Evolutionary conservation across 1,140 invertebrate species (phyloP), one percentile per base, ranked within the genome.

Genomic region (Gryon sp.): DNA sequence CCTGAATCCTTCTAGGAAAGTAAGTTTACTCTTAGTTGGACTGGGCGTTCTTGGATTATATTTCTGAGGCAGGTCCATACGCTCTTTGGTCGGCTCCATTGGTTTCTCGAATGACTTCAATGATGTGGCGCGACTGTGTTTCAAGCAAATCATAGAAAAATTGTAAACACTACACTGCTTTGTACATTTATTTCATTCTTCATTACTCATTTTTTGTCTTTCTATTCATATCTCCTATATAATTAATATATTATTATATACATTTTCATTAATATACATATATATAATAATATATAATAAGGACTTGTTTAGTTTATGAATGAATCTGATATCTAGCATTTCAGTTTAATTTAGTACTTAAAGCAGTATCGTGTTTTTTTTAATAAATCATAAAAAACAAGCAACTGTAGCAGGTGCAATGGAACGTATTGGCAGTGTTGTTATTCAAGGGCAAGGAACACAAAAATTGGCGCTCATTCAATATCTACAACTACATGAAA

Each of bases 1-100:
- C 45, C 89, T 87, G 82, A 92, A 91, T 78, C 91, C 92, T 70
- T 92, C 91, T 76, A 92, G 87, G 73, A 92, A 90, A 72, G 89
- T 88, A 88, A 93, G 86, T 90, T 92, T 80, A 90, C 91, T 87
- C 60, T 93, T 93, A 38, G 90, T 91, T 76, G 81, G 91, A 84
- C 78, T 91, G 62, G 87, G 86, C 73, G 90, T 82, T 72, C 86
- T 76, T 76, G 89, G 80, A 50, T 46, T 78, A 86, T 70, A 73
- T 81, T 72, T 32, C 79, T 89, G 80, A 4, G 55, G 74, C 81
- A 77, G 79, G 82, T 80, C 80, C 89, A 69, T 86, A 65, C 79
- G 85, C n/a, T 83, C 70, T 69, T 79, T 73, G 4, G 45, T 30
- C 11, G 45, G 36, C 32, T 75, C 72, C 43, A 11, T n/a, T 1